Conservation (phyloP, 2,797 vertebrate genomes). For the Enteromius treurensis region DNA sequence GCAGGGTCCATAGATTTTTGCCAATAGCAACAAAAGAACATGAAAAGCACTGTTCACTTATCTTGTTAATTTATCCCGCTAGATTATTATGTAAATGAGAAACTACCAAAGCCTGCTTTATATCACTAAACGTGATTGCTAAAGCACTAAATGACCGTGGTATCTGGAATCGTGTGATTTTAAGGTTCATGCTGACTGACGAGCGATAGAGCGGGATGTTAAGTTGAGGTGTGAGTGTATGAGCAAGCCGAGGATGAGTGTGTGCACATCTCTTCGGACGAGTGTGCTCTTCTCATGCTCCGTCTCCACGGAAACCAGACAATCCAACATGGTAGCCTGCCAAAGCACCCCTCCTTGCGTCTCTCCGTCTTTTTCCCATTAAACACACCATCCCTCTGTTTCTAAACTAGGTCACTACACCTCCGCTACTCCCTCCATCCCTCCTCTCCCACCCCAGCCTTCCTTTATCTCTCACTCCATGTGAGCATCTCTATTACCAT, state of each 20-base stretch:
- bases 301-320: conserved; percentile 67
- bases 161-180: conserved; percentile 16
- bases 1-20: neutral
- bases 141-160: neutral
- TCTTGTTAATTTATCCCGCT: conserved; percentile 3
- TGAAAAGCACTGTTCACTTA: neutral
- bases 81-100: neutral
- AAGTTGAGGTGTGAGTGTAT: conserved; percentile 16
- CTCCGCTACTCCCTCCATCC: conserved; percentile 52
- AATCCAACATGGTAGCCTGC: conserved; percentile 64
- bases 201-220: neutral
- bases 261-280: conserved; percentile 28
- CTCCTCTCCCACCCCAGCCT: conserved; percentile 38
- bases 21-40: neutral
- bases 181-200: conserved; percentile 9
- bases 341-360: conserved; percentile 49
- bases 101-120: neutral
- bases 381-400: conserved; percentile 61
- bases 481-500: conserved; percentile 45
- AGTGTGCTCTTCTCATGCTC: conserved; percentile 56
- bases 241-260: neutral
- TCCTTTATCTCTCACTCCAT: conserved; percentile 39
- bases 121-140: conserved; percentile 13
- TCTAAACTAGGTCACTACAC: conserved; percentile 67
- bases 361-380: conserved; percentile 52